phyloP scores from a whole-genome alignment of 30 jellyfish, hydroid and myxozoan genomes.

The Cassiopea xamachana region DNA sequence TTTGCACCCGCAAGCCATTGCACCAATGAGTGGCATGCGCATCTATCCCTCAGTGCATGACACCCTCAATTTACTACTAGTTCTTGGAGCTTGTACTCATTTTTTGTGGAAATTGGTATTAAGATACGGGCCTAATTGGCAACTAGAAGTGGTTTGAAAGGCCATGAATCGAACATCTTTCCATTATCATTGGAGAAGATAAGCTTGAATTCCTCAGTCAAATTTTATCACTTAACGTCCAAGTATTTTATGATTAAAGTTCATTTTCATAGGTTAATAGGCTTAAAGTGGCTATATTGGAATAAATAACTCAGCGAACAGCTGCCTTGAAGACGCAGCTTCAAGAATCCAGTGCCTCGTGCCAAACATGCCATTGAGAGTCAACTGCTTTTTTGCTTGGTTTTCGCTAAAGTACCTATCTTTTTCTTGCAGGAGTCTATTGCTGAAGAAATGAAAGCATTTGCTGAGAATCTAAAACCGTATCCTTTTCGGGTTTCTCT shows the following conservation, averaged over 20 bases:
- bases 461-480: constrained; percentile 92
- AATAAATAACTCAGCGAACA: background rate
- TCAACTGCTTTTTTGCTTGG: too few relatives aligned
- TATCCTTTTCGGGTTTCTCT: constrained; percentile 32
- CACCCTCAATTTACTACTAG: background rate
- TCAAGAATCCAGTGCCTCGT: background rate
- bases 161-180: background rate
- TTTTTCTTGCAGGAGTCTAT: constrained; percentile 55
- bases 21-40: too few relatives aligned
- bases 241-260: background rate
- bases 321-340: background rate
- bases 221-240: background rate
- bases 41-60: too few relatives aligned
- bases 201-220: background rate
- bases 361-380: background rate
- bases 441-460: constrained; percentile 84
- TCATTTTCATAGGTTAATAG: background rate
- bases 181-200: background rate
- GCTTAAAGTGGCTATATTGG: background rate
- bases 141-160: background rate
- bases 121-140: background rate
- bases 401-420: background rate
- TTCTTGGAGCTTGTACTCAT: background rate
- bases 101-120: too few relatives aligned
- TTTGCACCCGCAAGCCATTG: too few relatives aligned